Evolutionary conservation across 2,888 invertebrate genomes (phyloP), one percentile per base, ranked within the genome.

Genomic region (Caenorhabditis uteleia): DNA sequence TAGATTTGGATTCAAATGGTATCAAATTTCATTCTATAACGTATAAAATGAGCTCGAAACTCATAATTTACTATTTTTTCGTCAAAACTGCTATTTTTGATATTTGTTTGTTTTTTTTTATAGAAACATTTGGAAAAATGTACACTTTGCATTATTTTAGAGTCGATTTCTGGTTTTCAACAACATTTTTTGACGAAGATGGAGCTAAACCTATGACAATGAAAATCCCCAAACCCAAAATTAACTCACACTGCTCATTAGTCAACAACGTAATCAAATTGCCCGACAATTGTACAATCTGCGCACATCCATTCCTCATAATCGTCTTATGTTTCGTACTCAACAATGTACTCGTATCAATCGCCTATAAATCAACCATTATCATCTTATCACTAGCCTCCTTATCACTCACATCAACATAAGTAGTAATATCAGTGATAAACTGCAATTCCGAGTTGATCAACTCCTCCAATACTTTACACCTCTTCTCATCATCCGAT

Each of bases 201-300:
- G n/a, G n/a, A n/a, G 10, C 31, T 31, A 31, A 12, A 8, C 10
- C 14, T 31, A 31, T 31, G 10, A 31, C 31, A 12, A 12, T 12
- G 31, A 31, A 31, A 12, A 8, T 31, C 14, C n/a, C n/a, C n/a
- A n/a, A n/a, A n/a, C n/a, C n/a, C n/a, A 44, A 16, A 12, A n/a
- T 25, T 20, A n/a, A 36, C 23, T 34, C 46, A 70, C 75, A 53
- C 39, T 75, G 74, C 43, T 77, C 73, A 33, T 53, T 59, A 14
- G 60, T 60, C 8, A 77, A 49, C 3, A 60, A 44, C 10, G 69
- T 64, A 18, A 78, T 71, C 2, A 77, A 53, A 42, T 54, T 62
- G 8, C 66, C 62, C 1, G 77, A 76, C 1, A 77, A 59, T 18
- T 74, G 68, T 12, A 71, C 68, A 23, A 77, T 70, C 42, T 73